Base-by-base conservation (phyloP, 2,888 invertebrate species). In the Capitulum mitella region DNA sequence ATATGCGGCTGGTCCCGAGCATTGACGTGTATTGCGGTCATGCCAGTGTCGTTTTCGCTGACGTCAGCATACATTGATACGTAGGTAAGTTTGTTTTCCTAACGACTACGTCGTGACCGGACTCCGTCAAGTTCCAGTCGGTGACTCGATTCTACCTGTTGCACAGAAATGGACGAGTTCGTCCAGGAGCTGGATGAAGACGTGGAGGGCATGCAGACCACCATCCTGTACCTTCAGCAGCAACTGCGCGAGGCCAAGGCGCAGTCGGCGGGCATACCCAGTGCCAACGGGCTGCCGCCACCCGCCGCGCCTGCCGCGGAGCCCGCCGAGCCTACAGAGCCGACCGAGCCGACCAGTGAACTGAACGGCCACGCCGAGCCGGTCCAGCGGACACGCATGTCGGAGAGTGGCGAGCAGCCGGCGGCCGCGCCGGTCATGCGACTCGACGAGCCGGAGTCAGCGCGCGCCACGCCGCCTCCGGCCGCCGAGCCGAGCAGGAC, bases 161-260 rank as follows among this genome's bases (percentile, higher is more conserved):
- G n/a, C n/a, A 78, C 90, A 94, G 98, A 98, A 87, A 87, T 97
- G 84, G 98, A 98, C 85, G 96, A 97, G 85, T 94, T 97, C 86
- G 89, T 98, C 77, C 93, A 95, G 86, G 98, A 98, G 85, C 87
- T 98, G 81, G 98, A 98, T 84, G 97, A 97, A 86, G 97, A 98
- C 86, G 94, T 97, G 61, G 98, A 98, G 87, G 97, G 97, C 37
- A 96, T 98, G 96, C 98, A 98, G 88, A 95, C 96, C 85, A 97
- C 97, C 81, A 97, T 98, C 84, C 90, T 94, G 86, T 93, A 93
- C 87, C 89, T 98, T 80, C 97, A 98, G 85, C 94, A 95, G 85
- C 96, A 98, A 87, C 87, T 98, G 80, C 91, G 94, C 80, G 93
- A 94, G 83, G 89, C 93, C 22, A 91, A 92, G 83, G 64, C 64